Percentiles rank a stretch among this genome's conserved stretches.
These are phyloP conservation scores for Oreohelix idahoensis DNA, from an alignment of 1,140 invertebrate species.

Conservation along the genomic window DNA sequence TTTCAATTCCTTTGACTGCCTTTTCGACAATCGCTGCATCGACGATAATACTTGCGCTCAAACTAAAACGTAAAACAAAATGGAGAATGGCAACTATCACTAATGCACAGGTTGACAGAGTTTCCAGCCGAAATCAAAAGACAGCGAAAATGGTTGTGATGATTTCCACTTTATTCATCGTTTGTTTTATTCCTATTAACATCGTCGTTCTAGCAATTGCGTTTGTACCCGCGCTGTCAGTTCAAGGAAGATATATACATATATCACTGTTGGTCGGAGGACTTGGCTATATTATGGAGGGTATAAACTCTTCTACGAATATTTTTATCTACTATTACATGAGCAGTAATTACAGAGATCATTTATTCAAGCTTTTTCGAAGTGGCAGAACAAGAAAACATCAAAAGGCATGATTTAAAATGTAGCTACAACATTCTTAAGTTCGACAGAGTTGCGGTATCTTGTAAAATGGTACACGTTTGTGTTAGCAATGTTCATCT, in stretches of 20 bases:
- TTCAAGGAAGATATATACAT: slow-evolving; percentile 4
- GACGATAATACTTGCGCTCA: not conserved
- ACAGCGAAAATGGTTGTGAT: no score
- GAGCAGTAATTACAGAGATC: not conserved
- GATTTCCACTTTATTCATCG: not conserved
- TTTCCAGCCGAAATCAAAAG: slow-evolving; percentile 5
- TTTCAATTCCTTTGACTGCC: not conserved
- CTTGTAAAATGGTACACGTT: no score
- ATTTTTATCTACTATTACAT: slow-evolving; percentile 20
- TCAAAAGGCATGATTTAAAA: no score
- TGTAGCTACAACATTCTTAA: no score
- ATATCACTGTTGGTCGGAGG: not conserved
- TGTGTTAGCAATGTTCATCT: no score
- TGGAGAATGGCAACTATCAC: not conserved
- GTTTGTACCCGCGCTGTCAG: not conserved
- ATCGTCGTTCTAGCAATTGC: not conserved
- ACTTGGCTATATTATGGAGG: not conserved
- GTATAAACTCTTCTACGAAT: not conserved
- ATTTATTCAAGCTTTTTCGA: no score
- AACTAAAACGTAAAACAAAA: not conserved
- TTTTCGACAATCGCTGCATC: not conserved
- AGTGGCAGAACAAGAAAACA: no score
- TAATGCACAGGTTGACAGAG: not conserved
- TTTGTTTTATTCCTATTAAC: not conserved
- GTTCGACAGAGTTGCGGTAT: no score